Evolutionary conservation across 2,888 invertebrate genomes (phyloP).

Genomic region (Pantelozetes paolii): DNA sequence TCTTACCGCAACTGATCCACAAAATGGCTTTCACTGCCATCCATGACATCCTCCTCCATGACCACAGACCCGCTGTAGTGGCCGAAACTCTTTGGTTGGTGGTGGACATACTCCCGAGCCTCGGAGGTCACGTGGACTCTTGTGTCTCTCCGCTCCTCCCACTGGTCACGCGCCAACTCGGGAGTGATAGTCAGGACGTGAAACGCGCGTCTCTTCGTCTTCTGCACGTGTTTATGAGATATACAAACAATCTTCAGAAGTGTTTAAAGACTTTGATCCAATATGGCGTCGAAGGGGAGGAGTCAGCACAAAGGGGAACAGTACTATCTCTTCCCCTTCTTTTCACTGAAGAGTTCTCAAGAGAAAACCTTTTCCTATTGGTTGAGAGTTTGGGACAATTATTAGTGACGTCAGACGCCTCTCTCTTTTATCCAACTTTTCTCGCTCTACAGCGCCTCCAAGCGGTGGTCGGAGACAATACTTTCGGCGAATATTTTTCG

Average conservation of each 20-base stretch:
- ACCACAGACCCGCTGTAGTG: background rate
- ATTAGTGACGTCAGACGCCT: slow-evolving; percentile 49
- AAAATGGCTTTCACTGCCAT: background rate
- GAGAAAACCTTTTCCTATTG: slow-evolving; percentile 51
- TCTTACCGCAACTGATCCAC: slow-evolving; percentile 42
- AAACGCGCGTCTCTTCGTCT: slow-evolving; percentile 54
- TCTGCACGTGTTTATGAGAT: slow-evolving; percentile 54
- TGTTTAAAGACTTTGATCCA: slow-evolving; percentile 53
- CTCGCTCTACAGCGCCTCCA: slow-evolving; percentile 53
- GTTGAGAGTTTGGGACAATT: slow-evolving; percentile 47
- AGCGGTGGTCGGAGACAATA: slow-evolving; percentile 52
- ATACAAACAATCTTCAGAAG: slow-evolving; percentile 53
- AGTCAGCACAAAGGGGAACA: slow-evolving; percentile 52
- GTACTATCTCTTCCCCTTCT: slow-evolving; percentile 54
- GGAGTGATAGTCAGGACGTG: background rate
- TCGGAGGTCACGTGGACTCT: slow-evolving; percentile 33
- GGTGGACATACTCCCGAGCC: slow-evolving; percentile 31
- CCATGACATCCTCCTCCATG: background rate
- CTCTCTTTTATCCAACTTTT: slow-evolving; percentile 49
- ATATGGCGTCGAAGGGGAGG: slow-evolving; percentile 53
- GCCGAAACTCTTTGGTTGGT: slow-evolving; percentile 37
- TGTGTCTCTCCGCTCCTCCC: slow-evolving; percentile 5
- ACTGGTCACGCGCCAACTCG: background rate
- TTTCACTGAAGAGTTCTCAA: slow-evolving; percentile 54
- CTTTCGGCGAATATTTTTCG: slow-evolving; percentile 50